A percentile compares a stretch with the other conserved stretches of the same genome.
Conservation (phyloP, 2,797 vertebrate genomes). For the Strix occidentalis region DNA sequence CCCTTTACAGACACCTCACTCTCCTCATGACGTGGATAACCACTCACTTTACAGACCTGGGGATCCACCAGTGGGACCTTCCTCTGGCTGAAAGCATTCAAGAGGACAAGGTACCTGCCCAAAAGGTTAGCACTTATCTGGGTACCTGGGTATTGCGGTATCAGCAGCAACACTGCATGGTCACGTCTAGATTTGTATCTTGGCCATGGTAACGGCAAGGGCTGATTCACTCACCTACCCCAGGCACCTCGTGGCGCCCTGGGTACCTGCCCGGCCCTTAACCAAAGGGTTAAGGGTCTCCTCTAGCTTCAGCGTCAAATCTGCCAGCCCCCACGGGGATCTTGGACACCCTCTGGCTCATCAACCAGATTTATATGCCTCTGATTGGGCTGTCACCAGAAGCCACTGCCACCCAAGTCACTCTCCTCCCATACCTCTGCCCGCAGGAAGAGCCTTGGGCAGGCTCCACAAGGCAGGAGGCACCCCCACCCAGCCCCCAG, state of each 20-base stretch:
- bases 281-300: neutral
- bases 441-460: neutral
- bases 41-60: neutral
- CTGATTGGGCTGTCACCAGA: neutral
- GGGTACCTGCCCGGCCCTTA: neutral
- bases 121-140: neutral
- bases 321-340: neutral
- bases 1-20: neutral
- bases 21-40: neutral
- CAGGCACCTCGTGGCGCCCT: neutral
- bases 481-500: neutral
- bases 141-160: neutral
- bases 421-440: neutral
- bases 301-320: neutral
- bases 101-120: neutral
- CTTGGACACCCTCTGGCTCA: neutral
- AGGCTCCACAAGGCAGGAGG: neutral
- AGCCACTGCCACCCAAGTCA: neutral
- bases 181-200: neutral
- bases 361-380: rapidly evolving
- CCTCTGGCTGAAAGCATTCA: neutral
- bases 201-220: neutral
- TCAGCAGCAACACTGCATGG: neutral
- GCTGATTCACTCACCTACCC: neutral
- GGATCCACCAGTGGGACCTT: neutral